Evolutionary conservation across 1,140 invertebrate species (phyloP), one percentile per base, ranked within the genome.

Genomic region (Drosophila ananassae): DNA sequence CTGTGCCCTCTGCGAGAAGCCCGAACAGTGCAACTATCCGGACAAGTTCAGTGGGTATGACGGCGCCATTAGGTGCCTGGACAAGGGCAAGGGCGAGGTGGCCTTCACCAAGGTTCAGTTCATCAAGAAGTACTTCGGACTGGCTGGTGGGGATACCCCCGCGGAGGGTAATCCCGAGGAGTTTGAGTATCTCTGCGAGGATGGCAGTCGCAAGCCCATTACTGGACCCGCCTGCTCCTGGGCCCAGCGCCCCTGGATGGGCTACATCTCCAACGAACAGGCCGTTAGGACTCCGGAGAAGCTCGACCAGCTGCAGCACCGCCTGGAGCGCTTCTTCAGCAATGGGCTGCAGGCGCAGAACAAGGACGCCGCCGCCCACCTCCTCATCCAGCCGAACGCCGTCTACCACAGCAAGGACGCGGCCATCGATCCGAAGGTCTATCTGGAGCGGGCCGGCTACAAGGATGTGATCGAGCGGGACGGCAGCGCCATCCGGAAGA

Each of bases 71-170:
- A 92, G 95, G 12, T 98, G 97, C 92, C 84, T 98, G 41, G 94
- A 95, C 7, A 94, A 96, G 60, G 95, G 96, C 41, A 94, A 94
- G 1, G 97, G 96, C 1, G 94, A 98, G 61, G 94, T 98, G 1
- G 97, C 97, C 2, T 98, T 97, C 92, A 95, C 96, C 2, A 96
- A 97, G 91, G 94, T 97, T 59, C 95, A 96, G 63, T 96, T 93
- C 58, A 95, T 97, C 1, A 93, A 94, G 63, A 94, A 95, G 79
- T 96, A 96, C 92, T 96, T 96, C 89, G 94, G 94, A 2, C 93
- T 95, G 90, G 92, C 79, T 0, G 87, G 80, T 17, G 48, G 34
- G 4, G 60, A 47, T 37, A 28, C 64, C 6, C 22, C 54, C 2
- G 73, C 81, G 0, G 90, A 91, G 53, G 90, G 90, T 21, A 93